A percentile compares a stretch with the other conserved stretches of the same genome.
phyloP scores from a whole-genome alignment of 2,888 invertebrate species.

The Nemoura dubitans region DNA sequence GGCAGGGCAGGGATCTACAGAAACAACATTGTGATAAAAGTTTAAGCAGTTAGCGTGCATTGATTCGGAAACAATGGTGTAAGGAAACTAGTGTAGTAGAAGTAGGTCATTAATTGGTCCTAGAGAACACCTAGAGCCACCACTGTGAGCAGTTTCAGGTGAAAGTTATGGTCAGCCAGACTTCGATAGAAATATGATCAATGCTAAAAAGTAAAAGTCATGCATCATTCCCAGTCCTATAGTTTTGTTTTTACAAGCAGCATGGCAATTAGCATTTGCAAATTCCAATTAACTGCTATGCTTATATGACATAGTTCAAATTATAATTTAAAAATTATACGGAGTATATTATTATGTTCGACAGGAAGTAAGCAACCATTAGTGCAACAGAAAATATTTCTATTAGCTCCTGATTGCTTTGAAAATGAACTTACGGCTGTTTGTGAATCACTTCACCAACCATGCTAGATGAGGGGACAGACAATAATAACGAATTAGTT shows the following conservation, averaged over 20 bases:
- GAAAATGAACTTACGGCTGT: conserved; percentile 70
- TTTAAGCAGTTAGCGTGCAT: too few relatives aligned
- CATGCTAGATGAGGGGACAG: conserved; percentile 65
- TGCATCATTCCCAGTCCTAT: not conserved
- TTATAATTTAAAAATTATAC: not conserved
- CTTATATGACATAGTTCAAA: not conserved
- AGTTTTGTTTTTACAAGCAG: too few relatives aligned
- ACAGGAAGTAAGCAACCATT: not conserved
- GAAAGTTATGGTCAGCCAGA: not conserved
- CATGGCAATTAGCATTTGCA: not conserved
- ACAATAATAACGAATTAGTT: conserved; percentile 51
- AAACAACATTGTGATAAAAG: too few relatives aligned
- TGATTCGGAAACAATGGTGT: too few relatives aligned
- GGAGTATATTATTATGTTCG: not conserved
- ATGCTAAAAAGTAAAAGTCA: not conserved
- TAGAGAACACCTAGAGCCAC: not conserved
- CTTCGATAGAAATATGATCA: not conserved
- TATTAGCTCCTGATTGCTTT: not conserved
- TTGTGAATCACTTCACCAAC: conserved; percentile 77
- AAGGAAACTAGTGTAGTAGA: not conserved
- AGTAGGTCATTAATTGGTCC: not conserved
- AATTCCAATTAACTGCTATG: not conserved
- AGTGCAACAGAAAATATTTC: not conserved
- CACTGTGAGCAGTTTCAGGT: not conserved
- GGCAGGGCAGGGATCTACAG: too few relatives aligned